Evolutionary conservation across 1,140 invertebrate species (phyloP), one percentile per base, ranked within the genome.

Genomic region (Brachionus plicatilis): DNA sequence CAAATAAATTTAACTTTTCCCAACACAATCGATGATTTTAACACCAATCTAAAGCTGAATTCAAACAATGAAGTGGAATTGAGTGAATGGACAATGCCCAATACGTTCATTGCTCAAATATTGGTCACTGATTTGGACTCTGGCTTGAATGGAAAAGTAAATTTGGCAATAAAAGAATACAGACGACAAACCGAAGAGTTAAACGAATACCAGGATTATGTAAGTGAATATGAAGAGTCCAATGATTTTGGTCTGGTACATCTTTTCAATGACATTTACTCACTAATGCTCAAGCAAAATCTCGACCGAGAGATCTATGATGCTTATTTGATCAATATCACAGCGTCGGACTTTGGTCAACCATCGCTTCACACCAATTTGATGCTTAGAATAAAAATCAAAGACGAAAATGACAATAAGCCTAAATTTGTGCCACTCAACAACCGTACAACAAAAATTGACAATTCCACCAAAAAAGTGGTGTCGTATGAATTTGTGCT

Each of bases 61-160:
- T 65, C 17, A 65, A 27, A 82, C 24, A 82, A 82, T 66, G 50
- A 82, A 65, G 33, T 82, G 29, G 79, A 82, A 65, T 65, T 82
- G 20, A 82, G 79, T 24, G 79, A 82, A 68, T 68, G 53, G 53
- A 82, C 79, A 43, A 60, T 68, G 79, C 79, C 79, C 24, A 68
- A 82, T 41, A 82, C 79, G 4, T 82, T 82, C 65, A 68, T 82
- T 41, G 79, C 79, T 14, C 79, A 82, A 82, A 47, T 82, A 27
- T 27, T 47, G n/a, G 65, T 82, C 17, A 60, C 11, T 37, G 79
- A 82, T 68, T 9, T 20, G 12, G 79, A 82, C 53, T 65, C 79
- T 17, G 53, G 79, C 7, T 12, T 29, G 17, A 82, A 82, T 24
- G 79, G 79, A 20, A 60, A 82, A 82, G 79, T 82, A 2, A 47